Evolutionary conservation across 2,113 vertebrate genomes (phyloP).

Genomic region (Siniperca chuatsi): DNA sequence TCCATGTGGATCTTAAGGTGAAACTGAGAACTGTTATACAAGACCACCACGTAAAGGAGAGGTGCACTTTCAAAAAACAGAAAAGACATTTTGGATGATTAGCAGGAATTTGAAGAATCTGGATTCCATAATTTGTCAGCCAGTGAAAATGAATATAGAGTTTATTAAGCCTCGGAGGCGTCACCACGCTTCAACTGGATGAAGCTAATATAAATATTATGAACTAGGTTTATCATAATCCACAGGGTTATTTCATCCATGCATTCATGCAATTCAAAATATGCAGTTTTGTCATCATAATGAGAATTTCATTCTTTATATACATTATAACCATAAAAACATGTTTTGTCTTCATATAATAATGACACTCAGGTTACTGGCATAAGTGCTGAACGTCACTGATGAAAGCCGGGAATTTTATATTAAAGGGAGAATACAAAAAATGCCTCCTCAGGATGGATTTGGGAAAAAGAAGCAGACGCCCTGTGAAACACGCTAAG

Average conservation of each 20-base stretch:
- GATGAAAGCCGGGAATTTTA: conserved; percentile 16
- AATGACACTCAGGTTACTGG: neutral
- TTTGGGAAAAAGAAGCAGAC: neutral
- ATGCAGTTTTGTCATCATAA: neutral
- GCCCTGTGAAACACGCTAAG: neutral
- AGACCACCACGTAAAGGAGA: conserved; percentile 65
- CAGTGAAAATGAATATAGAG: neutral
- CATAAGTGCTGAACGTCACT: neutral
- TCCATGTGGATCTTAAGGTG: conserved; percentile 59
- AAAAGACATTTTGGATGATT: conserved; percentile 45
- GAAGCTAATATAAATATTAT: conserved; percentile 17
- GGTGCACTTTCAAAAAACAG: conserved; percentile 34
- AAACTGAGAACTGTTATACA: conserved; percentile 64
- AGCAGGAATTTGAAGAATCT: conserved; percentile 55
- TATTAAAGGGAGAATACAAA: neutral
- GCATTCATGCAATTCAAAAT: neutral
- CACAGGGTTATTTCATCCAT: neutral
- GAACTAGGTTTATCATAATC: neutral
- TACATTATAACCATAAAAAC: neutral
- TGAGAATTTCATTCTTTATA: neutral
- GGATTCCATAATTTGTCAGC: conserved; percentile 26
- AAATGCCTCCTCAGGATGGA: neutral
- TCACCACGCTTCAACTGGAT: neutral
- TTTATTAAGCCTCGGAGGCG: conserved; percentile 16
- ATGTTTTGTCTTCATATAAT: neutral